Evolutionary conservation across 2,113 vertebrate species (phyloP).

Genomic region (Corythornis cristatus): DNA sequence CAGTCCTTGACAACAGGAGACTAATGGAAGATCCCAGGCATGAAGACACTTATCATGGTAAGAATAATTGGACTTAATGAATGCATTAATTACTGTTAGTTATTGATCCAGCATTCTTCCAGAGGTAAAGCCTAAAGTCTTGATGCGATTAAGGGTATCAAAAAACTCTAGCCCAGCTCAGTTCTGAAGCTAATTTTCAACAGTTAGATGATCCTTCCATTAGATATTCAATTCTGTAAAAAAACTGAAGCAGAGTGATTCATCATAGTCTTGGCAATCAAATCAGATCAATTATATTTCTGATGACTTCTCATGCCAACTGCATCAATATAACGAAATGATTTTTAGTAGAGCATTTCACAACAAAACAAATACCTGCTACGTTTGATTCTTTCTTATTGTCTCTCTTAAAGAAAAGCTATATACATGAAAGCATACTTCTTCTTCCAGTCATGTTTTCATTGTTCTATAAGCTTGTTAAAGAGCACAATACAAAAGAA

Average conservation of each 20-base stretch:
- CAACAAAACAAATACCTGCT: background rate
- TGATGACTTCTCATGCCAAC: background rate
- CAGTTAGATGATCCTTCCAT: background rate
- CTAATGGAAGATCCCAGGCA: constrained; percentile 46
- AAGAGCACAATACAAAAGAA: background rate
- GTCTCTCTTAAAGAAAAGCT: background rate
- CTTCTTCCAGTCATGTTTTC: background rate
- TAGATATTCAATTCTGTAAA: background rate
- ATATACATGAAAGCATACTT: background rate
- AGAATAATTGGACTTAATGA: constrained; percentile 13
- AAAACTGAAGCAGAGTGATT: background rate
- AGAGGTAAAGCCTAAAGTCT: background rate
- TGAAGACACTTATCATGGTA: constrained; percentile 57
- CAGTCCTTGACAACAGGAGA: constrained; percentile 72
- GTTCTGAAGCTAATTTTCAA: background rate
- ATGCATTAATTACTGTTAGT: background rate
- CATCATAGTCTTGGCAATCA: background rate
- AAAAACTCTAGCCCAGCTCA: background rate
- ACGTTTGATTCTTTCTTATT: background rate
- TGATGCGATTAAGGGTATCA: background rate
- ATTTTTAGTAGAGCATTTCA: background rate
- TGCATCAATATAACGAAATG: background rate
- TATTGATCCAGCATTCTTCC: background rate
- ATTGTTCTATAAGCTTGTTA: background rate
- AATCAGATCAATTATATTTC: background rate